Evolutionary conservation across 2,797 vertebrate species (phyloP), one percentile per base, ranked within the genome.

Genomic region (Esox lucius): DNA sequence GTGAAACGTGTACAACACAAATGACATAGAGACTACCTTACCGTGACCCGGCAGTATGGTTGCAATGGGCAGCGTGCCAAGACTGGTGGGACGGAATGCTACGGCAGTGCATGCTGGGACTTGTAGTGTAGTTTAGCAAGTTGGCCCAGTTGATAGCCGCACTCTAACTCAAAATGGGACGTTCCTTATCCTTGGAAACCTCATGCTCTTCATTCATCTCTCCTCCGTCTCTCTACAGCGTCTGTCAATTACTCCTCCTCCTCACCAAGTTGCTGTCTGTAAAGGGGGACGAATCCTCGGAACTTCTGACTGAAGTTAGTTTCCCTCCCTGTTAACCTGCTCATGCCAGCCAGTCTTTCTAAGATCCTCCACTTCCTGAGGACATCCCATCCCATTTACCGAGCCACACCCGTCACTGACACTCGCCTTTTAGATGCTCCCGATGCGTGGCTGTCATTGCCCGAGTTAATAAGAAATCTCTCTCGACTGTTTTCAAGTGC

Each of bases 1-100:
- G 94, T 95, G 96, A 96, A 95, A 95, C 89, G 91, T 90, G 85
- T 80, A 95, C 92, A 84, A 93, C 80, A 75, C 95, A 96, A 96
- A 94, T 95, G 96, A 96, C 96, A 94, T 95, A 95, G 96, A 94
- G 56, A 92, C 9, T 86, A 76, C 72, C 81, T 87, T 94, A 91
- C 87, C 90, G 91, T 92, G 89, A 85, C 94, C 91, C 92, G 83
- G 71, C 81, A 82, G 76, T 81, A 46, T 84, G 87, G 88, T 90
- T 79, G 85, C 75, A 75, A 78, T 83, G 81, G 89, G 92, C 90
- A 84, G 87, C 0, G 83, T 94, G 96, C 95, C 95, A 96, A 94
- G 91, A 88, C 91, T 91, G 83, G 87, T 92, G 90, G 83, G 83
- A 62, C 77, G 56, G 87, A 89, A 85, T 48, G 87, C 85, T 87